Evolutionary conservation across 2,797 vertebrate genomes (phyloP).

Genomic region (Brachyrhaphis roseni): DNA sequence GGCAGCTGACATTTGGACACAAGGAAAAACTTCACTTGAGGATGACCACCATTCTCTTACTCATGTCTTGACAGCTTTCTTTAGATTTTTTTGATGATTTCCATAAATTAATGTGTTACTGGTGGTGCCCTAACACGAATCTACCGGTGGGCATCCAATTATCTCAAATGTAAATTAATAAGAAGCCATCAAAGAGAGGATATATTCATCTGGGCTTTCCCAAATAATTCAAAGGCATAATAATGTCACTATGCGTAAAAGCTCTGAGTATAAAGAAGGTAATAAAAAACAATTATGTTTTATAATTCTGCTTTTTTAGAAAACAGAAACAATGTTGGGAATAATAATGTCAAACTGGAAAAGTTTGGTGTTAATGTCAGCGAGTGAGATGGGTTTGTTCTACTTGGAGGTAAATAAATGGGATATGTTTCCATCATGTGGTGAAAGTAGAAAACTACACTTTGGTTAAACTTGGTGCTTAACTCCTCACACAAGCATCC

Average conservation of each 20-base stretch:
- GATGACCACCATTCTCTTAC: not conserved
- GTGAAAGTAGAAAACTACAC: constrained; percentile 45
- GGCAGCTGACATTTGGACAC: not conserved
- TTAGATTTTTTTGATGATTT: not conserved
- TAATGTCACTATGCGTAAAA: not conserved
- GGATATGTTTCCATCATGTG: constrained; percentile 64
- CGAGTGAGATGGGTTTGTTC: not conserved
- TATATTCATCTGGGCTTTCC: not conserved
- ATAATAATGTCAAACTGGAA: not conserved
- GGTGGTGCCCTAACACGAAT: not conserved
- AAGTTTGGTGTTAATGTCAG: not conserved
- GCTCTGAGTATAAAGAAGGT: not conserved
- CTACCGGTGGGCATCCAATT: not conserved
- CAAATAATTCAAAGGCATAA: not conserved
- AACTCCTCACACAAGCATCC: not conserved
- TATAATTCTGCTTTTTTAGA: not conserved
- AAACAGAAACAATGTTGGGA: not conserved
- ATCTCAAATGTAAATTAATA: not conserved
- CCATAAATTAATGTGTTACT: not conserved
- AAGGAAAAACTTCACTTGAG: not conserved
- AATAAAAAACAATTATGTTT: not conserved
- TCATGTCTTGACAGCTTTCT: not conserved
- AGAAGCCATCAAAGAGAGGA: not conserved
- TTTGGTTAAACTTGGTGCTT: constrained; percentile 8
- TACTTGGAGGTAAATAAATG: constrained; percentile 1